Evolutionary conservation across 2,113 vertebrate species (phyloP).

Genomic region (Passer domesticus): DNA sequence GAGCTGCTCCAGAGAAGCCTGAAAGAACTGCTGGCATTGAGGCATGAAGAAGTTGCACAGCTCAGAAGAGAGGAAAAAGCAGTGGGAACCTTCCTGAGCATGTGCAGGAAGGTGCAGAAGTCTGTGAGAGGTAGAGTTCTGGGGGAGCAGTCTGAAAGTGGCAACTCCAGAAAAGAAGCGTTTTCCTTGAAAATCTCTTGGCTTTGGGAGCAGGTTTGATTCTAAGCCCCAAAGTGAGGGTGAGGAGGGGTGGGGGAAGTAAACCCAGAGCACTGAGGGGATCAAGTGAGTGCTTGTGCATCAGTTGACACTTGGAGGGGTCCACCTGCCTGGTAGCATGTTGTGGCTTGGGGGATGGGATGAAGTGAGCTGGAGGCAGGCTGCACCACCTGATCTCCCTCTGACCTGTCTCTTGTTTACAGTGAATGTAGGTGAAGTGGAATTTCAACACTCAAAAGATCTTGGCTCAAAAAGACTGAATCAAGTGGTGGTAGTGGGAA

Average conservation of each 20-base stretch:
- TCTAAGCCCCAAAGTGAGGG: neutral
- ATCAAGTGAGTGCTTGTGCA: neutral
- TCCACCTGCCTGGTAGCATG: neutral
- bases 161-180: neutral
- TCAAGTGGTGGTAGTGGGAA: constrained; percentile 63
- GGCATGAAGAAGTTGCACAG: constrained; percentile 64
- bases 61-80: constrained; percentile 72
- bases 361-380: neutral
- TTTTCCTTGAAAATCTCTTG: neutral
- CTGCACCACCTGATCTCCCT: neutral
- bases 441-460: constrained; percentile 45
- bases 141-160: neutral
- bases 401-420: neutral
- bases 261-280: neutral
- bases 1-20: neutral
- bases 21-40: constrained; percentile 64
- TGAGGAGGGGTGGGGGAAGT: neutral
- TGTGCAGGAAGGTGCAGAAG: constrained; percentile 76
- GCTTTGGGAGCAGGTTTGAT: neutral
- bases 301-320: neutral
- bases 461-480: constrained; percentile 61
- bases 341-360: neutral
- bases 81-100: constrained; percentile 78
- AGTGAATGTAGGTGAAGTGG: constrained; percentile 78
- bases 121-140: constrained; percentile 75